These are phyloP conservation scores for Diplazon laetatorius DNA, from an alignment of 2,888 invertebrate genomes.

Conservation along the genomic window DNA sequence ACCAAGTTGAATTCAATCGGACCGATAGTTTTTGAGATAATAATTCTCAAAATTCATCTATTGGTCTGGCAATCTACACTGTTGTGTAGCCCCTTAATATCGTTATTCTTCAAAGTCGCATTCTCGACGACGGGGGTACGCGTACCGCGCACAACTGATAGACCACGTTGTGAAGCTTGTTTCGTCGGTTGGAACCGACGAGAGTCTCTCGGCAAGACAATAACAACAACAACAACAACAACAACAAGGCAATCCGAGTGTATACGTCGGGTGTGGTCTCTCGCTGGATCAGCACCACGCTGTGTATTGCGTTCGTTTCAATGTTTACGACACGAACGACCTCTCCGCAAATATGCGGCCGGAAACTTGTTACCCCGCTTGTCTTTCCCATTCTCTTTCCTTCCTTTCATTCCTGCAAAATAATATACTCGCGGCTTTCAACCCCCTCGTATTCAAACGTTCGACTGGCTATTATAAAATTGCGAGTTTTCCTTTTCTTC, in stretches of 20 bases:
- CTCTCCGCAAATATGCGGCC: conserved; percentile 75
- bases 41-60: too few species aligned
- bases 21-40: too few species aligned
- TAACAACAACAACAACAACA: too few species aligned
- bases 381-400: background rate
- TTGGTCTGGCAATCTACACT: too few species aligned
- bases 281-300: conserved; percentile 18
- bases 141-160: conserved; percentile 13
- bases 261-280: conserved; percentile 71
- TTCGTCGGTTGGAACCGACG: too few species aligned
- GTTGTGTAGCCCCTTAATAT: too few species aligned
- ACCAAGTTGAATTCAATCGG: too few species aligned
- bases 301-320: conserved; percentile 52
- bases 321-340: conserved; percentile 76
- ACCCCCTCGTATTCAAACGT: conserved; percentile 54
- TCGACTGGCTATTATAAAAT: conserved; percentile 44
- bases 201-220: too few species aligned
- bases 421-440: background rate
- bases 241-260: conserved; percentile 33
- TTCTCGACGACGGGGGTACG: conserved; percentile 39
- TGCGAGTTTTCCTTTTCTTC: background rate
- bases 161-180: too few species aligned
- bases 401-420: too few species aligned
- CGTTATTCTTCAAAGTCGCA: conserved; percentile 1
- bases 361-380: conserved; percentile 67